These are phyloP conservation scores for Heliconius cydno DNA, from an alignment of 2,888 invertebrate genomes.

Conservation along the genomic window DNA sequence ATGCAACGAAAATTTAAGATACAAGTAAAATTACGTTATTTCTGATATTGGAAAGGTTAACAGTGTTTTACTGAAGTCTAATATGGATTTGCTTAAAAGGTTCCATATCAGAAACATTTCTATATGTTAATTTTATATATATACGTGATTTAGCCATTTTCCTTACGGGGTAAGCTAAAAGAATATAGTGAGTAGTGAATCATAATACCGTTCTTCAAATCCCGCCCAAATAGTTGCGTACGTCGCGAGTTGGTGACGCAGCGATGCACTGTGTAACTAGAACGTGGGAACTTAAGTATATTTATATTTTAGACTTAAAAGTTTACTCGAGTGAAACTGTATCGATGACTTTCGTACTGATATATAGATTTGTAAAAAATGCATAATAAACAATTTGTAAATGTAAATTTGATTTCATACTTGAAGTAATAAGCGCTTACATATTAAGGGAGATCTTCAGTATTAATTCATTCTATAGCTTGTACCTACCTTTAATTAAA, in stretches of 20 bases:
- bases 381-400: neutral
- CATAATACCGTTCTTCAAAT: neutral
- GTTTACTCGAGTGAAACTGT: neutral
- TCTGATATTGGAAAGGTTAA: conserved; percentile 31
- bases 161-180: neutral
- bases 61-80: neutral
- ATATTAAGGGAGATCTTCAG: neutral
- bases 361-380: neutral
- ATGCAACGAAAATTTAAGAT: conserved; percentile 33
- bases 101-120: conserved; percentile 17
- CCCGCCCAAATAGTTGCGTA: neutral
- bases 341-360: neutral
- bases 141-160: neutral
- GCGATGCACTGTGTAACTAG: neutral
- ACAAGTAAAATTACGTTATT: conserved; percentile 32
- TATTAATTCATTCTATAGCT: too few relatives aligned
- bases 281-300: neutral
- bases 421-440: neutral
- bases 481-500: too few relatives aligned
- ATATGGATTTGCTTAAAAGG: conserved; percentile 14
- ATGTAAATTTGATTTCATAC: too few relatives aligned
- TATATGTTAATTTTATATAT: neutral
- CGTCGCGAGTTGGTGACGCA: neutral
- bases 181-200: neutral
- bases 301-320: neutral